Conservation (phyloP, 2,113 vertebrate genomes). For the Azemiops feae region DNA sequence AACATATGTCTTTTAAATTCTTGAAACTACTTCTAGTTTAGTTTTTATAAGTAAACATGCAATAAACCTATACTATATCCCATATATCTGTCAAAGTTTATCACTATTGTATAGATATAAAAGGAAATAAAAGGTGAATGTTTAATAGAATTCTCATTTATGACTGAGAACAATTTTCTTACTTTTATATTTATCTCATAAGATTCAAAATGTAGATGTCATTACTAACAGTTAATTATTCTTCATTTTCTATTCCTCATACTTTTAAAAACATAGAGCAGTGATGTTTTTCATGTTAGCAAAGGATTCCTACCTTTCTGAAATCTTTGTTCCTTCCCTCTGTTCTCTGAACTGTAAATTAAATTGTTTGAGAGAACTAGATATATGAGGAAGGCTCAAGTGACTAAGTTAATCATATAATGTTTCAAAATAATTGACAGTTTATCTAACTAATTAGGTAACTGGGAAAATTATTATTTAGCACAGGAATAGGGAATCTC, state of each 20-base stretch:
- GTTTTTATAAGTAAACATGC: background rate
- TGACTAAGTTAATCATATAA: constrained; percentile 8
- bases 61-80: background rate
- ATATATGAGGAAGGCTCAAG: background rate
- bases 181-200: background rate
- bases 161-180: constrained; percentile 2
- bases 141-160: constrained; percentile 17
- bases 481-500: background rate
- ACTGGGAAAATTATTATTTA: constrained; percentile 31
- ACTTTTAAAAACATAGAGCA: constrained; percentile 28
- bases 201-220: constrained; percentile 9
- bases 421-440: background rate
- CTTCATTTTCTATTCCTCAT: background rate
- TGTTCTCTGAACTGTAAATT: constrained; percentile 21
- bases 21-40: background rate
- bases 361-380: constrained; percentile 39
- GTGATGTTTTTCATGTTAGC: constrained; percentile 40
- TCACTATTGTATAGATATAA: background rate
- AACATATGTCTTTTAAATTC: background rate
- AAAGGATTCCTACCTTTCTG: constrained; percentile 25
- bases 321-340: constrained; percentile 39
- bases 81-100: background rate
- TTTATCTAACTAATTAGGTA: constrained; percentile 25
- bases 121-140: background rate
- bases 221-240: constrained; percentile 19